Base-by-base conservation (phyloP, 2,113 vertebrate genomes). In the Equus przewalskii region DNA sequence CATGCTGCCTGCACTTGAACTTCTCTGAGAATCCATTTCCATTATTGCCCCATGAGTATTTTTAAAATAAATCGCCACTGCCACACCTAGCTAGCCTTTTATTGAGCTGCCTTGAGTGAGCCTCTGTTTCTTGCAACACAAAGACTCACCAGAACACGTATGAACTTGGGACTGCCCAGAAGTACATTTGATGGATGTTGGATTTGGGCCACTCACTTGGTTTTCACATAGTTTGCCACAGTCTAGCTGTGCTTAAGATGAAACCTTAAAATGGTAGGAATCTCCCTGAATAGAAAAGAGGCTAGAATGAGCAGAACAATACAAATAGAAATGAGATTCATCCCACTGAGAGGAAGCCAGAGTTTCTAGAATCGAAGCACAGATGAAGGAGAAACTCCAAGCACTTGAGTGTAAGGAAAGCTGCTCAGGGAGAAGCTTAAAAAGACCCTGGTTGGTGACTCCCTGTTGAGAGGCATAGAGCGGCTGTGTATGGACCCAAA, bases 311-410 rank as follows among this genome's bases (percentile, higher is more conserved):
- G 6, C 18, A 64, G 76, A 84, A 58, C 26, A 88, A n/a, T 19
- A 62, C 22, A 88, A 51, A 76, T 56, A 30, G 70, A 72, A 51
- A 62, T 36, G 64, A 69, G 72, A 41, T 46, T 44, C 21, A 24
- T 33, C 49, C 22, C n/a, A 46, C 1, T 95, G 51, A n/a, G 75
- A 75, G 51, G 78, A 75, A 83, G 69, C 21, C 44, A 73, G 36
- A 51, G 36, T 94, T 87, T 70, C 72, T 69, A n/a, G 14, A 89
- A 94, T 49, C 83, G 60, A 82, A 87, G 30, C 87, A 76, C 9
- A 54, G 22, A 26, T 46, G 41, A 67, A 36, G 64, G 33, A 89
- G 41, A 81, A 85, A 5, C 33, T 58, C 21, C 5, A 51, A 33
- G 5, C 73, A 89, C 28, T 24, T n/a, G 44, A 56, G 22, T 51